These are phyloP conservation scores for Baronia brevicornis DNA, from an alignment of 2,888 invertebrate species.

Conservation along the genomic window DNA sequence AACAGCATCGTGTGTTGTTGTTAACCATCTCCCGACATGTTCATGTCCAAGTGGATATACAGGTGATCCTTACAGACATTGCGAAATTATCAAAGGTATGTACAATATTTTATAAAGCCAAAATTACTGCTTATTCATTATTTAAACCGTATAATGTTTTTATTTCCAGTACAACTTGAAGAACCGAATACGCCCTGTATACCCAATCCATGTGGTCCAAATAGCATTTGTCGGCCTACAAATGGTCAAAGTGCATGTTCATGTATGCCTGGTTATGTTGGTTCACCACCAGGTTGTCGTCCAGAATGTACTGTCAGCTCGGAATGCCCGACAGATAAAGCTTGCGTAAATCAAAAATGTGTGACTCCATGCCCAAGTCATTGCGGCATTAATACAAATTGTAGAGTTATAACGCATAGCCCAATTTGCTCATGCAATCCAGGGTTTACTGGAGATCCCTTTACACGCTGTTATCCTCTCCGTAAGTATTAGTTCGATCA, in stretches of 20 bases:
- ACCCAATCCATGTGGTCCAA: slow-evolving; percentile 85
- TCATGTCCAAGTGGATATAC: slow-evolving; percentile 80
- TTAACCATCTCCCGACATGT: slow-evolving; percentile 82
- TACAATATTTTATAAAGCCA: slow-evolving; percentile 4
- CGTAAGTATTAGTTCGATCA: slow-evolving; percentile 61
- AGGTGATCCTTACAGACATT: slow-evolving; percentile 83
- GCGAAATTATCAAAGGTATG: slow-evolving; percentile 57
- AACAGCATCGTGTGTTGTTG: slow-evolving; percentile 81
- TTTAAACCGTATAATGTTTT: slow-evolving; percentile 8
- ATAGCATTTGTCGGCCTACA: slow-evolving; percentile 81
- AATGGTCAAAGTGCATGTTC: slow-evolving; percentile 85
- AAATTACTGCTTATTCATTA: slow-evolving; percentile 4
- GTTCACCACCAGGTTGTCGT: slow-evolving; percentile 84
- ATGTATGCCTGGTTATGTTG: slow-evolving; percentile 82
- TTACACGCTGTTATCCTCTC: slow-evolving; percentile 76
- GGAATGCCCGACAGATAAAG: slow-evolving; percentile 82
- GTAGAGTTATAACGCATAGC: slow-evolving; percentile 85
- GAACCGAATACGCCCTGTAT: slow-evolving; percentile 76
- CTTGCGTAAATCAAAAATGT: slow-evolving; percentile 87
- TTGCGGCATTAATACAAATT: slow-evolving; percentile 81
- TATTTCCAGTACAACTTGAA: slow-evolving; percentile 44
- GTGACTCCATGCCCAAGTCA: slow-evolving; percentile 83
- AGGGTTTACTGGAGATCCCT: slow-evolving; percentile 80
- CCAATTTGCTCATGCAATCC: slow-evolving; percentile 83
- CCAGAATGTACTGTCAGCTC: slow-evolving; percentile 87